phyloP scores from a whole-genome alignment of 2,888 invertebrate genomes.

The Entomobrya proxima region DNA sequence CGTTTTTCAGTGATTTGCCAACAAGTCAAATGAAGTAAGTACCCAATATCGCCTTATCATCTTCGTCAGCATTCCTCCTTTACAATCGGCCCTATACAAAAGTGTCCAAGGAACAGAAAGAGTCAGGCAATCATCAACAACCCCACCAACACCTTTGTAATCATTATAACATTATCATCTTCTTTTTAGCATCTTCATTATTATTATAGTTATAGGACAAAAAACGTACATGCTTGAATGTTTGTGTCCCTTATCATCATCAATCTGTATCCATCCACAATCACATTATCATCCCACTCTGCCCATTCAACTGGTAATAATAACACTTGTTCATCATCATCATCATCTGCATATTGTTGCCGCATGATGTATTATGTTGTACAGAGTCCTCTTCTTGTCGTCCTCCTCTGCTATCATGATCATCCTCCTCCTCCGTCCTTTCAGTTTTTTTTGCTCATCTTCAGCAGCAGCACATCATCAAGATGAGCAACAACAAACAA shows the following conservation, averaged over 20 bases:
- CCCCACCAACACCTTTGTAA: background rate
- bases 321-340: conserved; percentile 16
- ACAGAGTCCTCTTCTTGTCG: conserved; percentile 34
- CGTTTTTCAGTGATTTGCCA: conserved; percentile 58
- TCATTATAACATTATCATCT: conserved; percentile 36
- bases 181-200: conserved; percentile 49
- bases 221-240: conserved; percentile 20
- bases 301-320: conserved; percentile 41
- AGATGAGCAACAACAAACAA: conserved; percentile 9
- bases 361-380: background rate
- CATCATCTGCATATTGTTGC: background rate
- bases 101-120: conserved; percentile 41
- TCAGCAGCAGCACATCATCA: background rate
- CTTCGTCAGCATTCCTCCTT: background rate
- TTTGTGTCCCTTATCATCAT: conserved; percentile 38
- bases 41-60: conserved; percentile 18
- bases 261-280: conserved; percentile 32
- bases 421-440: conserved; percentile 33
- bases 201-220: background rate
- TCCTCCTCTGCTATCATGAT: conserved; percentile 37
- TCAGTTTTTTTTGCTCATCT: conserved; percentile 21
- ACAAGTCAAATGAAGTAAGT: background rate
- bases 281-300: conserved; percentile 41
- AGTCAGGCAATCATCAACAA: conserved; percentile 25
- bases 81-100: conserved; percentile 32